Percentiles rank a stretch among this genome's conserved stretches.
phyloP scores from a whole-genome alignment of 2,888 invertebrate genomes.

The Tuberolachnus salignus region DNA sequence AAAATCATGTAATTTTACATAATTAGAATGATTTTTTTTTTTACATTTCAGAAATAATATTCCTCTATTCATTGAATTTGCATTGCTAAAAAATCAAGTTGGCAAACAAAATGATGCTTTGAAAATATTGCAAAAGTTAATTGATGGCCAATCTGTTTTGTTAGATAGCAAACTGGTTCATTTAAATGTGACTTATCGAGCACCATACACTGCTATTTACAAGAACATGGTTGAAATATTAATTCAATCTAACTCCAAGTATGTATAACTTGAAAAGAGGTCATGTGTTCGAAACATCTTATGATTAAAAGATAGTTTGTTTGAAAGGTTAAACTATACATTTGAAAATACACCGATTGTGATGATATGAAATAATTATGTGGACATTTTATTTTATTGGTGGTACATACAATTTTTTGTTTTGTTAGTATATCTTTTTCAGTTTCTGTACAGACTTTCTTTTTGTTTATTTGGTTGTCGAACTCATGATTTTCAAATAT shows the following conservation, averaged over 20 bases:
- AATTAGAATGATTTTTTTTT: not conserved
- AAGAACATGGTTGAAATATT: slow-evolving; percentile 62
- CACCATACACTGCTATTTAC: slow-evolving; percentile 63
- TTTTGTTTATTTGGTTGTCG: no score
- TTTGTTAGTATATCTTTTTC: no score
- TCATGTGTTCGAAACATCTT: no score
- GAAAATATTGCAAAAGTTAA: slow-evolving; percentile 60
- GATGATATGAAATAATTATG: no score
- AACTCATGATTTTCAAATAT: no score
- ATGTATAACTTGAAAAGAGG: slow-evolving; percentile 7
- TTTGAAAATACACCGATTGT: no score
- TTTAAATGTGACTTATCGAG: slow-evolving; percentile 60
- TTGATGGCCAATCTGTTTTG: slow-evolving; percentile 51
- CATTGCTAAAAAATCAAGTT: slow-evolving; percentile 68
- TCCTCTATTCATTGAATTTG: slow-evolving; percentile 70
- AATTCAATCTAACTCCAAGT: slow-evolving; percentile 51
- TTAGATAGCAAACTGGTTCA: slow-evolving; percentile 52
- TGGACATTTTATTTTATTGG: no score
- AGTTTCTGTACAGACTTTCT: no score
- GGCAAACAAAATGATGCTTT: slow-evolving; percentile 64
- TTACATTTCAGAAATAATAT: slow-evolving; percentile 64
- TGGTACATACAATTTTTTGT: no score
- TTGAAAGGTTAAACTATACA: no score
- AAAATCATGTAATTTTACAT: not conserved
- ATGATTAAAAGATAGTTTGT: no score